phyloP scores from a whole-genome alignment of 2,888 invertebrate genomes.

The Ferrisia virgata region DNA sequence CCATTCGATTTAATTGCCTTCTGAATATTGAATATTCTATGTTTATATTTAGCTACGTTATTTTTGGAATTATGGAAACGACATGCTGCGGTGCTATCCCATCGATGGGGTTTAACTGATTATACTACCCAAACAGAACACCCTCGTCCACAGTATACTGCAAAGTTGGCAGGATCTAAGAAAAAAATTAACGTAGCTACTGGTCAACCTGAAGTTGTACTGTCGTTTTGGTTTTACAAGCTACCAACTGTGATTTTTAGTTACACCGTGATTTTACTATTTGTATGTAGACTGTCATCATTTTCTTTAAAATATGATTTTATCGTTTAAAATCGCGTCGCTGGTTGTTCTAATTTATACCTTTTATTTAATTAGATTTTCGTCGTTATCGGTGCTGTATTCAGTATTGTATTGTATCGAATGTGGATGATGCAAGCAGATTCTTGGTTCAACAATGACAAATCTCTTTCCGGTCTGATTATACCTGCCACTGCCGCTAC shows the following conservation, averaged over 20 bases:
- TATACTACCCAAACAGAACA: slow-evolving; percentile 91
- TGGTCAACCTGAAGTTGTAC: slow-evolving; percentile 78
- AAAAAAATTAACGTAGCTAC: slow-evolving; percentile 71
- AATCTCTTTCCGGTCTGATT: slow-evolving; percentile 74
- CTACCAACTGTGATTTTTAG: slow-evolving; percentile 84
- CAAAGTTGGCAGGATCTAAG: slow-evolving; percentile 72
- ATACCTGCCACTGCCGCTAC: slow-evolving; percentile 87
- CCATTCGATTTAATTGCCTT: too few species aligned
- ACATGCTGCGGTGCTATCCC: slow-evolving; percentile 90
- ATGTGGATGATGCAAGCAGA: slow-evolving; percentile 77
- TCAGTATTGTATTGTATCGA: slow-evolving; percentile 89
- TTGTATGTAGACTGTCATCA: slow-evolving; percentile 58
- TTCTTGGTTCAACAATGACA: slow-evolving; percentile 62
- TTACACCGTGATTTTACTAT: slow-evolving; percentile 76
- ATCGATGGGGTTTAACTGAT: slow-evolving; percentile 92
- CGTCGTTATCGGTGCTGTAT: slow-evolving; percentile 82
- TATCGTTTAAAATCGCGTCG: background rate
- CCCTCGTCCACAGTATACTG: slow-evolving; percentile 87
- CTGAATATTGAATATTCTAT: too few species aligned
- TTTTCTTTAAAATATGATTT: background rate
- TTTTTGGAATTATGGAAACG: slow-evolving; percentile 96
- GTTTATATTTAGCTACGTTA: slow-evolving; percentile 64
- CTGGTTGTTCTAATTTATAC: background rate
- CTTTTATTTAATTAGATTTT: slow-evolving; percentile 58
- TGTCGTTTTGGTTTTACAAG: slow-evolving; percentile 85